Percentiles rank a stretch among this genome's conserved stretches.
Conservation (phyloP, 2,888 invertebrate species). For the Tiliacea aurago region DNA sequence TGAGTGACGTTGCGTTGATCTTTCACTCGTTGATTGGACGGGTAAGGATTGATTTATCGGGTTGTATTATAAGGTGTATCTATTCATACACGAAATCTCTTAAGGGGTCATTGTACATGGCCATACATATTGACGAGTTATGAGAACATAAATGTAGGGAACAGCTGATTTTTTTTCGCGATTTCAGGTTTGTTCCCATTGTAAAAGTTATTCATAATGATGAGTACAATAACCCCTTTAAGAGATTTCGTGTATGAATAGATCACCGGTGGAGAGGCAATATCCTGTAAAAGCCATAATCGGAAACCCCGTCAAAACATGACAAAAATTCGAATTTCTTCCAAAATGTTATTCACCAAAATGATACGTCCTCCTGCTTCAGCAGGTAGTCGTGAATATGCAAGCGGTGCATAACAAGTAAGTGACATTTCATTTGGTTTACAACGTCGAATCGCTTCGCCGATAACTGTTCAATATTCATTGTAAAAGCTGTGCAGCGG, state of each 20-base stretch:
- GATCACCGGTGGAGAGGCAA: no score
- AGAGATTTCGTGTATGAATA: no score
- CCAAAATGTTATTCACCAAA: conserved; percentile 8
- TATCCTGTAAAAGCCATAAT: neutral
- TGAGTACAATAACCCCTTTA: no score
- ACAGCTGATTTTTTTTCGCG: no score
- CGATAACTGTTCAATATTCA: conserved; percentile 49
- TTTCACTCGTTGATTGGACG: neutral
- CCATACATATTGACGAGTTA: no score
- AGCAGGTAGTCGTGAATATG: conserved; percentile 21
- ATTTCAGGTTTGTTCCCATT: no score
- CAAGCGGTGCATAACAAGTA: conserved; percentile 37
- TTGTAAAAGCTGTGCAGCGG: conserved; percentile 46
- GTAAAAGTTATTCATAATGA: no score
- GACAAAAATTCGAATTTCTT: conserved; percentile 1
- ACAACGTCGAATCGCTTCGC: conserved; percentile 15
- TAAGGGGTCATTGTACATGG: no score
- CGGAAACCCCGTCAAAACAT: conserved; percentile 1
- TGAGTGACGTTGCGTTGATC: neutral
- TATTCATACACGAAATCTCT: no score
- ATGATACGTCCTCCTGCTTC: conserved; percentile 3
- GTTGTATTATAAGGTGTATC: neutral
- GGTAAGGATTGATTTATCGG: neutral
- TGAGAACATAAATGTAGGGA: no score
- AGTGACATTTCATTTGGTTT: conserved; percentile 23